Percentiles rank a stretch among this genome's conserved stretches.
Evolutionary conservation across 2,888 invertebrate species (phyloP).

Genomic region (Panorpa germanica): DNA sequence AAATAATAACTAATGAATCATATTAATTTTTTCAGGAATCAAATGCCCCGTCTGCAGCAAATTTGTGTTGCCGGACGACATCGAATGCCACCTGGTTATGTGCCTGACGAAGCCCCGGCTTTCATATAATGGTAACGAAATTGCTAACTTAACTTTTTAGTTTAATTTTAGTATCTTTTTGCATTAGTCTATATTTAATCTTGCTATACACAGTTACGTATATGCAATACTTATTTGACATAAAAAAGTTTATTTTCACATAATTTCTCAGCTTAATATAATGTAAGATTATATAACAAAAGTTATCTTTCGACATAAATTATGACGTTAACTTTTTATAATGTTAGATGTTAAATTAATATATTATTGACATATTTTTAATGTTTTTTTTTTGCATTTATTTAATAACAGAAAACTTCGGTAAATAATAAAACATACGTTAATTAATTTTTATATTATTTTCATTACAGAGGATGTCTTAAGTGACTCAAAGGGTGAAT

Average conservation of each 20-base stretch:
- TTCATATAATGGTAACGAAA: conserved; percentile 83
- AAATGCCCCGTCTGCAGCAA: conserved; percentile 99
- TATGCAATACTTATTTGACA: conserved; percentile 2
- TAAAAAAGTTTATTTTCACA: too few species aligned
- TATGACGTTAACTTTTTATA: neutral
- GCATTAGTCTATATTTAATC: conserved; percentile 1
- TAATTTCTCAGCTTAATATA: too few species aligned
- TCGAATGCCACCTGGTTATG: conserved; percentile 98
- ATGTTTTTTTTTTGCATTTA: conserved; percentile 2
- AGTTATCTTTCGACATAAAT: conserved; percentile 7
- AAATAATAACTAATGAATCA: conserved; percentile 19
- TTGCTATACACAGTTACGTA: neutral
- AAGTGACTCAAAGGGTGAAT: conserved; percentile 93
- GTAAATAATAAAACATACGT: neutral
- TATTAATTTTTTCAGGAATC: conserved; percentile 57
- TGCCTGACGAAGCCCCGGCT: conserved; percentile 98
- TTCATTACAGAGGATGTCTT: conserved; percentile 81
- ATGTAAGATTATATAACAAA: neutral
- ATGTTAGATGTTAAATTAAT: neutral
- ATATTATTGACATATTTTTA: neutral
- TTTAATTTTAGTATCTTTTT: neutral
- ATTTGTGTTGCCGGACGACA: conserved; percentile 94
- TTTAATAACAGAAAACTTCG: conserved; percentile 9
- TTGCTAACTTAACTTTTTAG: conserved; percentile 10
- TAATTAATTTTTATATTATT: conserved; percentile 10